These are phyloP conservation scores for Sus cebifrons DNA, from an alignment of 2,797 vertebrate species.

Conservation along the genomic window DNA sequence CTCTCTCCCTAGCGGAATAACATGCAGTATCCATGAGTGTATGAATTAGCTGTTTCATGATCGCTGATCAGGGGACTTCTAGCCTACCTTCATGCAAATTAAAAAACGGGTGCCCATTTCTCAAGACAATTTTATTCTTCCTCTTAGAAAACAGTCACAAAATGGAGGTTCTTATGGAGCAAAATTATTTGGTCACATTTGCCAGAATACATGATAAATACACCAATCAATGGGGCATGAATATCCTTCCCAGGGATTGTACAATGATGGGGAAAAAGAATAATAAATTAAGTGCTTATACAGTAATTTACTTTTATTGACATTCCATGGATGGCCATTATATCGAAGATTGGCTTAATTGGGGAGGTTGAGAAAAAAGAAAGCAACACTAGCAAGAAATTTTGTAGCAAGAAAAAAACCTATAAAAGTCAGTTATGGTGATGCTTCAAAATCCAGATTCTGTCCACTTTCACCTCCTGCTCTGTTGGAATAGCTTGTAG, in stretches of 20 bases:
- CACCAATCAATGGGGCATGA: rapidly evolving
- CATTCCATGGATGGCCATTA: neutral
- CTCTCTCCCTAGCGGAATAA: neutral
- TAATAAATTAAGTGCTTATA: no score
- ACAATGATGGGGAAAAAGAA: neutral
- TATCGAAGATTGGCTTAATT: neutral
- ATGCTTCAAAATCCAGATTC: neutral
- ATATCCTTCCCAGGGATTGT: rapidly evolving
- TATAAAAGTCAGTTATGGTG: neutral
- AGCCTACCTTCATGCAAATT: neutral
- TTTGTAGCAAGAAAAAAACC: neutral
- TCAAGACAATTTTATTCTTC: neutral
- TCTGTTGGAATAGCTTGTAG: neutral
- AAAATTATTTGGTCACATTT: neutral
- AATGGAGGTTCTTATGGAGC: neutral
- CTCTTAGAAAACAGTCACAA: neutral
- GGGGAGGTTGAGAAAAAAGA: neutral
- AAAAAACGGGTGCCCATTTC: neutral
- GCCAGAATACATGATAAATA: neutral
- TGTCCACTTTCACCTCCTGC: neutral
- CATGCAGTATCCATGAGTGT: rapidly evolving
- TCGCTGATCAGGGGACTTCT: no score
- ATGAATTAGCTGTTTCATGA: neutral
- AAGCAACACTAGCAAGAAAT: neutral
- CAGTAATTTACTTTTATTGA: neutral